A percentile compares a stretch with the other conserved stretches of the same genome.
These are phyloP conservation scores for Gambusia yucatana DNA, from an alignment of 2,797 vertebrate species.

Conservation along the genomic window DNA sequence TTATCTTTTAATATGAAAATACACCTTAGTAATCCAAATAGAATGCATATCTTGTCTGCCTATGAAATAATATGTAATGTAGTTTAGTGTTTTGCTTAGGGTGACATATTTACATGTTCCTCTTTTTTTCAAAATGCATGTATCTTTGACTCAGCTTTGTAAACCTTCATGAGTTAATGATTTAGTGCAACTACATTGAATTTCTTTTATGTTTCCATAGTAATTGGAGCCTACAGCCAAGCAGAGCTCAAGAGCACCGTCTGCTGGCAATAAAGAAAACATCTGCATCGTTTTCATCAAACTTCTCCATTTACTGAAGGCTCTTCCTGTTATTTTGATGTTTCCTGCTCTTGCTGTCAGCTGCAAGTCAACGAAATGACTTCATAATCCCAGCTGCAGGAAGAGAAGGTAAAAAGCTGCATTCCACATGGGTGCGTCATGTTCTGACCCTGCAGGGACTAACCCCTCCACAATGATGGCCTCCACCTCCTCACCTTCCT, in stretches of 20 bases:
- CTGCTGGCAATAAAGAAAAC: slow-evolving; percentile 52
- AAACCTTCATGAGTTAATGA: not conserved
- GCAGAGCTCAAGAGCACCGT: slow-evolving; percentile 60
- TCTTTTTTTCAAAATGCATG: not conserved
- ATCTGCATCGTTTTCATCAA: slow-evolving; percentile 24
- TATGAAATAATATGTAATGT: not conserved
- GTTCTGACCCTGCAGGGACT: slow-evolving; percentile 34
- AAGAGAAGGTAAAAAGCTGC: slow-evolving; percentile 36
- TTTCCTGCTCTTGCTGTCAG: slow-evolving; percentile 24
- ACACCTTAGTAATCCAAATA: slow-evolving; percentile 4
- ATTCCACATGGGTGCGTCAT: slow-evolving; percentile 67
- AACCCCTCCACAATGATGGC: slow-evolving; percentile 9
- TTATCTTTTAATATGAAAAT: slow-evolving; percentile 10
- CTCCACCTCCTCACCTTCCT: slow-evolving; percentile 18
- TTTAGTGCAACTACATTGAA: slow-evolving; percentile 15
- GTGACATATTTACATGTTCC: not conserved
- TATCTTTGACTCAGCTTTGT: not conserved
- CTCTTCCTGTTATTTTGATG: slow-evolving; percentile 23
- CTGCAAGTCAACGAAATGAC: slow-evolving; percentile 47
- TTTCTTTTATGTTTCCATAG: slow-evolving; percentile 48
- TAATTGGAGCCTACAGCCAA: slow-evolving; percentile 13
- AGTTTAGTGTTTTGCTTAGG: not conserved
- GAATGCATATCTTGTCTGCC: not conserved
- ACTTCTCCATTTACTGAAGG: slow-evolving; percentile 25
- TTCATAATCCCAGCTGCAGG: slow-evolving; percentile 43